Evolutionary conservation across 2,888 invertebrate species (phyloP).

Genomic region (Cephus pygmeus): DNA sequence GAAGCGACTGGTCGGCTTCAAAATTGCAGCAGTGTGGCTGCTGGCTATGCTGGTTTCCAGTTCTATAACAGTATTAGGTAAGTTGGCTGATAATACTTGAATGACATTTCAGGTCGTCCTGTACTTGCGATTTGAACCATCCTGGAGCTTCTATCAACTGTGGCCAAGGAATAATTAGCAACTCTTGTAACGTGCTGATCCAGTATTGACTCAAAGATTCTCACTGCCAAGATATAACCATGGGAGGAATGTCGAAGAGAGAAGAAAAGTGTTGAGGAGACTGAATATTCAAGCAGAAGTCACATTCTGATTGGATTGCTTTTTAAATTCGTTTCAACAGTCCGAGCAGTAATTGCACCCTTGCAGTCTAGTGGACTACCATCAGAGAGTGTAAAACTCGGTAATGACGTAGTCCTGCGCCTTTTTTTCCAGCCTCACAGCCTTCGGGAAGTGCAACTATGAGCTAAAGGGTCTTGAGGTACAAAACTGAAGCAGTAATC

Average conservation of each 20-base stretch:
- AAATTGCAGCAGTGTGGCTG: constrained; percentile 93
- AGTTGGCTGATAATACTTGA: constrained; percentile 51
- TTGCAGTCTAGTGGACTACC: too few relatives aligned
- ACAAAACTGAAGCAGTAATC: not conserved
- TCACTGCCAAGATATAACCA: too few relatives aligned
- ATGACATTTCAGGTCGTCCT: not conserved
- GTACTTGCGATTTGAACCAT: constrained; percentile 1
- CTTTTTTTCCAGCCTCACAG: not conserved
- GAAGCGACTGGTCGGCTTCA: constrained; percentile 83
- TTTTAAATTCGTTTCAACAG: too few relatives aligned
- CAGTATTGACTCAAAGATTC: not conserved
- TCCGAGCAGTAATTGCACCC: too few relatives aligned
- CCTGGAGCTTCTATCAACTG: not conserved
- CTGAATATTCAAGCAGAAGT: too few relatives aligned
- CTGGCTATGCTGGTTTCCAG: constrained; percentile 89
- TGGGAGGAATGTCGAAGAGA: too few relatives aligned
- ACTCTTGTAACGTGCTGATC: not conserved
- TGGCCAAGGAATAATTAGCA: not conserved
- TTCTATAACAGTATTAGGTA: constrained; percentile 86
- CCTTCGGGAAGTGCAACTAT: not conserved
- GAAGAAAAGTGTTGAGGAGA: too few relatives aligned
- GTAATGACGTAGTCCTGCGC: too few relatives aligned
- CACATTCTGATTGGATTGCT: too few relatives aligned
- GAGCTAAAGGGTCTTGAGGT: not conserved
- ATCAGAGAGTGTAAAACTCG: too few relatives aligned